Evolutionary conservation across 2,888 invertebrate genomes (phyloP).

Genomic region (Toxonevra muliebris): DNA sequence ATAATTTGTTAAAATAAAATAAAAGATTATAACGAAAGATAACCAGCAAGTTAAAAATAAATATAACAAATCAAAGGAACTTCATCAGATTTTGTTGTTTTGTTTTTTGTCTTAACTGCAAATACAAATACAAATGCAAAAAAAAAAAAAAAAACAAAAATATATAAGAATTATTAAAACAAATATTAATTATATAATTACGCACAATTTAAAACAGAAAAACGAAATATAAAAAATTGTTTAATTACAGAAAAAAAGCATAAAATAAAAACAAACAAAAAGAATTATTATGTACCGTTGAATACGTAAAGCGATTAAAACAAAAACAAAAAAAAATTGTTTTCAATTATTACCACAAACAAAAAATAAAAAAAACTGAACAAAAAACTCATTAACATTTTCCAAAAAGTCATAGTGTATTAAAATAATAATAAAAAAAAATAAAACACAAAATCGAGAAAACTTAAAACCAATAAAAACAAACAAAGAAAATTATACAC

Average conservation of each 20-base stretch:
- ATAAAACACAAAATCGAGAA: constrained; percentile 3
- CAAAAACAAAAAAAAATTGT: background rate
- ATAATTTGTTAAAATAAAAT: too few relatives aligned
- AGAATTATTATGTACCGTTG: constrained; percentile 29
- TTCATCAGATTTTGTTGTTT: background rate
- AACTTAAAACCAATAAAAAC: too few relatives aligned
- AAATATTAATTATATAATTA: constrained; percentile 33
- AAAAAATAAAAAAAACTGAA: constrained; percentile 35
- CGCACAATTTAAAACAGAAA: constrained; percentile 33
- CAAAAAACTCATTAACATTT: constrained; percentile 22
- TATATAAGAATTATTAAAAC: constrained; percentile 9
- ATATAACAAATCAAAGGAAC: too few relatives aligned
- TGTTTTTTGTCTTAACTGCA: constrained; percentile 30
- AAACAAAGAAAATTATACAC: constrained; percentile 17
- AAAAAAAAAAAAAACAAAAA: constrained; percentile 11
- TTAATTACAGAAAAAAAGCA: constrained; percentile 29
- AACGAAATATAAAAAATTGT: constrained; percentile 14
- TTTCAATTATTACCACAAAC: constrained; percentile 36
- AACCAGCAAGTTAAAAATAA: too few relatives aligned
- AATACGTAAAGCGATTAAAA: constrained; percentile 23
- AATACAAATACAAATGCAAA: too few relatives aligned
- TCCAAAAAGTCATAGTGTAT: too few relatives aligned
- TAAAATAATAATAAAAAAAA: too few relatives aligned
- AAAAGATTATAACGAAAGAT: too few relatives aligned
- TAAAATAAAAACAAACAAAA: constrained; percentile 14